Evolutionary conservation across 2,888 invertebrate species (phyloP).

Genomic region (Epistrophe grossulariae): DNA sequence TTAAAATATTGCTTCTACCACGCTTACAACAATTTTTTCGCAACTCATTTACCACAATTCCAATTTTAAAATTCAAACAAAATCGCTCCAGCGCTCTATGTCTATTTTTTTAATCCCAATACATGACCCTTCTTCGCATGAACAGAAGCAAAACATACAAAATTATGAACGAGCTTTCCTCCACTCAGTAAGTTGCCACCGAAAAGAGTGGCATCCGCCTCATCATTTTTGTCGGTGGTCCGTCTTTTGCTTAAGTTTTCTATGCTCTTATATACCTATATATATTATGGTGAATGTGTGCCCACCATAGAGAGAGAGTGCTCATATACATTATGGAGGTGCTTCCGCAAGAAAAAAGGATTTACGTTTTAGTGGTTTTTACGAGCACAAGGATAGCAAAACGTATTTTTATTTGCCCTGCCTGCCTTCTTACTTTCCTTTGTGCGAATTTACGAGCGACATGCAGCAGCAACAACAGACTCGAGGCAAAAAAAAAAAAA

Average conservation of each 20-base stretch:
- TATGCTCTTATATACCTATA: conserved; percentile 4
- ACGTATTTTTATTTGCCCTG: conserved; percentile 41
- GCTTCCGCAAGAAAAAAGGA: conserved; percentile 62
- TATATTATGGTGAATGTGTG: conserved; percentile 3
- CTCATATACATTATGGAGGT: conserved; percentile 47
- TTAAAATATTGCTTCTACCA: no score
- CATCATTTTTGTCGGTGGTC: conserved; percentile 56
- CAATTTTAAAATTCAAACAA: no score
- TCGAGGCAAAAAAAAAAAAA: conserved; percentile 16
- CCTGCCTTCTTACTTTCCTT: conserved; percentile 6
- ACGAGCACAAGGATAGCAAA: conserved; percentile 60
- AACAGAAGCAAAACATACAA: not conserved
- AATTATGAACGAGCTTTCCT: conserved; percentile 38
- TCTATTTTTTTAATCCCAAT: not conserved
- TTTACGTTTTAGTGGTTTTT: conserved; percentile 72
- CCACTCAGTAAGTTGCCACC: conserved; percentile 48
- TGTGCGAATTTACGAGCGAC: conserved; percentile 30
- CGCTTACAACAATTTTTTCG: no score
- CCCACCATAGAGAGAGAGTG: conserved; percentile 6
- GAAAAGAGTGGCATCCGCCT: conserved; percentile 65
- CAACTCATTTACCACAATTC: no score
- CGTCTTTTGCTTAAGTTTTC: conserved; percentile 48
- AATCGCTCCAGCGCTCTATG: no score
- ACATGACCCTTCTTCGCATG: not conserved
- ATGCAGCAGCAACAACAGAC: conserved; percentile 7